phyloP scores from a whole-genome alignment of 2,888 invertebrate species.

The Tachina grossa region DNA sequence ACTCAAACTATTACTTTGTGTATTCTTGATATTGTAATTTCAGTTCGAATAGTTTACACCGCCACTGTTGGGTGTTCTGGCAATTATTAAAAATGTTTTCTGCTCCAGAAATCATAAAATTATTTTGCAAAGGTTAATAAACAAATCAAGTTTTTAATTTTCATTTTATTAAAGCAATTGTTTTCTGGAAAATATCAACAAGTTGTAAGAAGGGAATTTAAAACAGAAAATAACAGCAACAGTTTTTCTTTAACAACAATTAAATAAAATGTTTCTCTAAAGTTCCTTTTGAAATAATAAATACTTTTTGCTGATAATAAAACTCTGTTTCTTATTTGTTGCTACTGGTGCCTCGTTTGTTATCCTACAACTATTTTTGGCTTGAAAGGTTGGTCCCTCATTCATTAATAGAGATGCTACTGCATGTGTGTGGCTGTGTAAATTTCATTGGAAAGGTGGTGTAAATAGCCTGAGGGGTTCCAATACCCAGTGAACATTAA shows the following conservation, averaged over 20 bases:
- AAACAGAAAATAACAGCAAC: background rate
- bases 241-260: background rate
- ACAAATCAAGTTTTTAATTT: background rate
- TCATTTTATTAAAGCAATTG: background rate
- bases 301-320: background rate
- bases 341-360: conserved; percentile 7
- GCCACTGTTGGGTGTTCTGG: too few species aligned
- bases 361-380: background rate
- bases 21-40: too few species aligned
- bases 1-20: too few species aligned
- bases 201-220: conserved; percentile 19
- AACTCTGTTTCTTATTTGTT: background rate
- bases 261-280: conserved; percentile 4
- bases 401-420: background rate
- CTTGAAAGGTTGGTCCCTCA: background rate
- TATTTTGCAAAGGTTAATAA: background rate
- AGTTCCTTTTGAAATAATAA: background rate
- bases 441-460: background rate
- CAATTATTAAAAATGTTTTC: too few species aligned
- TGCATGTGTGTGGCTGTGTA: conserved; percentile 5
- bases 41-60: too few species aligned
- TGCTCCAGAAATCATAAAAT: background rate
- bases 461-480: background rate
- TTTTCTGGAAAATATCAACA: conserved; percentile 20
- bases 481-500: too few species aligned